A percentile compares a stretch with the other conserved stretches of the same genome.
These are phyloP conservation scores for Prietella phreatophila DNA, from an alignment of 2,113 vertebrate genomes.

Conservation along the genomic window DNA sequence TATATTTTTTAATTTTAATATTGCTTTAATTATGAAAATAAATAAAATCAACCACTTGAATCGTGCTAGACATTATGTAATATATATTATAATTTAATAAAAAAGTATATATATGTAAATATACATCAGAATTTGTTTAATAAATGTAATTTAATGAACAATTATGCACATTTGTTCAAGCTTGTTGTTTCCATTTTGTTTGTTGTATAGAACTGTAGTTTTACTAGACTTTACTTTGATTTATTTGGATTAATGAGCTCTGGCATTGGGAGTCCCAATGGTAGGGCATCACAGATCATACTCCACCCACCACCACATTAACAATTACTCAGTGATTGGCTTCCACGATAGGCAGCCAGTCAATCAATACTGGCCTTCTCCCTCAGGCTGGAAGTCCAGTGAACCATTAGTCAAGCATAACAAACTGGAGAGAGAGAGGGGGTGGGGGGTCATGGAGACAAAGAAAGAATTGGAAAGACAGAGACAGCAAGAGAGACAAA, in stretches of 20 bases:
- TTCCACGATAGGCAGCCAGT: slow-evolving; percentile 42
- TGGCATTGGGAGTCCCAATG: slow-evolving; percentile 20
- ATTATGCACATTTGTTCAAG: not conserved
- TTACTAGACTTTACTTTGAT: not conserved
- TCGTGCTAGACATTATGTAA: not conserved
- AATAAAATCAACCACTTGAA: not conserved
- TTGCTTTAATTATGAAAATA: not conserved
- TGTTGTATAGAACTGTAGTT: not conserved
- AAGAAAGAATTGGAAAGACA: not conserved
- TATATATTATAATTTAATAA: not conserved
- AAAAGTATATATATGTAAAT: too few species aligned
- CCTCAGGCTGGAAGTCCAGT: slow-evolving; percentile 38
- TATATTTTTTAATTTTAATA: not conserved
- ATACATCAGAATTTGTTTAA: not conserved
- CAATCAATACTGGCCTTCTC: slow-evolving; percentile 42
- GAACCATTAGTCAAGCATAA: slow-evolving; percentile 43
- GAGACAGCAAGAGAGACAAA: not conserved
- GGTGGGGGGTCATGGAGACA: not conserved
- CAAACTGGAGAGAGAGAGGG: slow-evolving; percentile 28
- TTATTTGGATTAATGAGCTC: slow-evolving; percentile 10
- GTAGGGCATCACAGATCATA: slow-evolving; percentile 18
- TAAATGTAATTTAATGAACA: not conserved
- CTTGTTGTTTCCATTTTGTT: not conserved
- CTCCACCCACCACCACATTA: slow-evolving; percentile 30
- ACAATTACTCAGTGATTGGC: slow-evolving; percentile 42